phyloP scores from a whole-genome alignment of 2,797 vertebrate species.

The Chaetodon trifasciatus region DNA sequence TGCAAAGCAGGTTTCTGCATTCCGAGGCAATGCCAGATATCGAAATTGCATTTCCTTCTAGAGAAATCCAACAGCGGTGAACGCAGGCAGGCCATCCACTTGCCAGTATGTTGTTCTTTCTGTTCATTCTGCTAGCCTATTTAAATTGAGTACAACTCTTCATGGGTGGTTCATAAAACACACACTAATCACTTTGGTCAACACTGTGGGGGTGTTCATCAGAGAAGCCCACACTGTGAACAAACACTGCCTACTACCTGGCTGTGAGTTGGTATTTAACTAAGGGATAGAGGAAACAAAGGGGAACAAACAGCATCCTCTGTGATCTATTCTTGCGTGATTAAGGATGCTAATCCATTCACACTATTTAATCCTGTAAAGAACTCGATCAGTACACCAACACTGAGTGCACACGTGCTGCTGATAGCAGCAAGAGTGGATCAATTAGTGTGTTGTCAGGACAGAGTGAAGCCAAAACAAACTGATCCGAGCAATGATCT shows the following conservation, averaged over 20 bases:
- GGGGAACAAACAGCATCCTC: constrained; percentile 72
- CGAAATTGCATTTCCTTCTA: constrained; percentile 49
- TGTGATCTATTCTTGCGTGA: constrained; percentile 73
- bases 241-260: constrained; percentile 67
- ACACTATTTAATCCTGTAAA: constrained; percentile 64
- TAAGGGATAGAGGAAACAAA: constrained; percentile 64
- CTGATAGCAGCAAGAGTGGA: constrained; percentile 32
- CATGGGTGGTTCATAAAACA: constrained; percentile 76
- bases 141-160: constrained; percentile 75
- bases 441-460: constrained; percentile 51
- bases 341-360: constrained; percentile 78
- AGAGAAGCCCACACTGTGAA: constrained; percentile 71
- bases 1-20: constrained; percentile 31
- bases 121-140: constrained; percentile 69
- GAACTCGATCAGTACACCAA: constrained; percentile 43
- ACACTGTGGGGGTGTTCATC: constrained; percentile 74
- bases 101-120: constrained; percentile 65
- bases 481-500: constrained; percentile 34
- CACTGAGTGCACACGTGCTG: constrained; percentile 23
- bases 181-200: constrained; percentile 78
- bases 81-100: constrained; percentile 44
- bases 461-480: constrained; percentile 32
- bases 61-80: constrained; percentile 64
- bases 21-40: constrained; percentile 31
- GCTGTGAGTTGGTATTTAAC: constrained; percentile 67